Evolutionary conservation across 35 echinoderm and acorn worm species (phyloP).

Genomic region (Ophioderma brevispina): DNA sequence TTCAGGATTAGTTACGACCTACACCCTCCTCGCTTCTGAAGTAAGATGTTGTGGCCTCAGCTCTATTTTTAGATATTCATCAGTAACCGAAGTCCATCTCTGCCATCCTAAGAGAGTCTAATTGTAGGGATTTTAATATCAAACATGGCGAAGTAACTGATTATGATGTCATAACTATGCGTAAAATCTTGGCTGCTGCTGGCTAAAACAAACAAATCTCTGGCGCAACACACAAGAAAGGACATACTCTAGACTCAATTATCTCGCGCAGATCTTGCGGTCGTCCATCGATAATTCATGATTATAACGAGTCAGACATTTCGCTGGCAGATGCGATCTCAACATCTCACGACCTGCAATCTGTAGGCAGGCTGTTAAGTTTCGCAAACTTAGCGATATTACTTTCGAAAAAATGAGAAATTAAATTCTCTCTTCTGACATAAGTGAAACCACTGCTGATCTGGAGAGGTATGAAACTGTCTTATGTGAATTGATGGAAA

Average conservation of each 20-base stretch:
- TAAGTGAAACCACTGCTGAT: slow-evolving; percentile 4
- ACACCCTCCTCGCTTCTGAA: too few species aligned
- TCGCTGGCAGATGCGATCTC: not conserved
- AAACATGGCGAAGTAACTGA: too few species aligned
- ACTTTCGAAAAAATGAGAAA: slow-evolving; percentile 10
- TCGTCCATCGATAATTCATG: not conserved
- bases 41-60: too few species aligned
- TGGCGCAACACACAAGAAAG: not conserved
- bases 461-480: not conserved
- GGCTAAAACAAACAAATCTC: not conserved
- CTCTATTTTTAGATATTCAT: too few species aligned
- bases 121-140: too few species aligned
- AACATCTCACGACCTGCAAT: not conserved
- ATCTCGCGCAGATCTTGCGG: not conserved
- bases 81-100: too few species aligned
- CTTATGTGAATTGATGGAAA: not conserved
- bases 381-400: slow-evolving; percentile 44
- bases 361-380: not conserved
- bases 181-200: not conserved
- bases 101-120: too few species aligned
- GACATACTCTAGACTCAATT: not conserved
- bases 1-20: too few species aligned
- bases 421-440: slow-evolving; percentile 28
- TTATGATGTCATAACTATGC: too few species aligned
- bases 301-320: not conserved